Evolutionary conservation across 2,797 vertebrate genomes (phyloP), one percentile per base, ranked within the genome.

Genomic region (Darevskia nairensis): DNA sequence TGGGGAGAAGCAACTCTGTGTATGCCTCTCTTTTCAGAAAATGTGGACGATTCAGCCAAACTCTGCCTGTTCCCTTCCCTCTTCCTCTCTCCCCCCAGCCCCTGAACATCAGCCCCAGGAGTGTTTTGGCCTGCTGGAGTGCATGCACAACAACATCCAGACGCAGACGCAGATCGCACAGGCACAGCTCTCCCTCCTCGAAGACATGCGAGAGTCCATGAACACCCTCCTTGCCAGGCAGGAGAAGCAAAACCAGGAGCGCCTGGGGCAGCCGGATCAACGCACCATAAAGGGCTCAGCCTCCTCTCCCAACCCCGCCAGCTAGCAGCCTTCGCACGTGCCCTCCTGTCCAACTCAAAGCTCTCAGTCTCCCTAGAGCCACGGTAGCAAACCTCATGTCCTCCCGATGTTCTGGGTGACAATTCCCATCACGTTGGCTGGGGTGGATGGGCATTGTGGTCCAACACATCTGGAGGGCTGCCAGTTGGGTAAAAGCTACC

Each of bases 131-230:
- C 92, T 94, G 15, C 92, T 93, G 1, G 89, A 94, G 25, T 85
- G 89, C 71, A 89, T 95, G 81, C 92, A 88, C 64, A 91, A 90
- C 87, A 94, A 90, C 21, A 90, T 95, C 85, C 90, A 92, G 86
- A 88, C 92, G 4, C 93, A 95, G 74, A 91, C 90, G 8, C 91
- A 92, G 88, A 92, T 95, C 0, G 82, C 92, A 6, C 91, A 92
- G 50, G 88, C 83, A 23, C 92, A 94, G 71, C 85, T 94, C 80
- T 87, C 87, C 72, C 90, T 95, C 88, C 88, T 94, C 77, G 94
- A 95, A 90, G 90, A 91, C 78, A 90, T 94, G 82, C 90, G 90
- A 74, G 89, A 92, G 8, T 92, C 92, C 25, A 23, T 94, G 61
- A 89, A 71, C 83, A 17, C 82, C 50, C 82, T 90, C 72, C 83